Evolutionary conservation across 2,888 invertebrate species (phyloP), one percentile per base, ranked within the genome.

Genomic region (Polia nebulosa): DNA sequence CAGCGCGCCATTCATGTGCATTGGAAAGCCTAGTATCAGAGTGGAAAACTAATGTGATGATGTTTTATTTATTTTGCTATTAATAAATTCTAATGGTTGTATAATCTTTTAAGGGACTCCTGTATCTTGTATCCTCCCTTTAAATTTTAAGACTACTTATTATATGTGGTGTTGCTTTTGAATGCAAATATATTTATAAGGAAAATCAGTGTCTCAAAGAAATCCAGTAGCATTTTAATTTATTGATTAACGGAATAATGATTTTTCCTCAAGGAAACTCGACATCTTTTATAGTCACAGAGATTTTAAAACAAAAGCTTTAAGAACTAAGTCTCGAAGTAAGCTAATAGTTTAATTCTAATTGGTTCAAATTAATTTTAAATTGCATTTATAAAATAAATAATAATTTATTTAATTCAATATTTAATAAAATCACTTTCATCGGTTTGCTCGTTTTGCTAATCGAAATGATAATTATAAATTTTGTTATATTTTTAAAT

Each of bases 331-430:
- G 41, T 61, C 36, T 70, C 62, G 56, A 72, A 20, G 66, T 45
- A 20, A 45, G 3, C 1, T 4, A 8, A 29, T n/a, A 39, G 20
- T 25, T 9, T 20, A n/a, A 34, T 41, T 65, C 5, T 32, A 36
- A 45, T 55, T 22, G 20, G 34, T 49, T 36, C 5, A 44, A 61
- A 17, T 7, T 2, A 52, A 52, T 45, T 25, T 66, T 60, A 11
- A 73, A 53, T 57, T 52, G 56, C 74, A 73, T 67, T 67, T 61
- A 66, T 56, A 17, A 22, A 29, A 34, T 36, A 17, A 47, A 25
- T 41, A 20, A 27, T 25, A 11, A 39, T 51, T 49, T 29, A 61
- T 52, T 44, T 74, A 58, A n/a, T 34, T 44, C 2, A 39, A 49
- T 55, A 53, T 55, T 47, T 45, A n/a, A 41, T 45, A 1, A 13